These are phyloP conservation scores for Oxygymnocypris stewartii DNA, from an alignment of 2,113 vertebrate genomes.

Conservation along the genomic window DNA sequence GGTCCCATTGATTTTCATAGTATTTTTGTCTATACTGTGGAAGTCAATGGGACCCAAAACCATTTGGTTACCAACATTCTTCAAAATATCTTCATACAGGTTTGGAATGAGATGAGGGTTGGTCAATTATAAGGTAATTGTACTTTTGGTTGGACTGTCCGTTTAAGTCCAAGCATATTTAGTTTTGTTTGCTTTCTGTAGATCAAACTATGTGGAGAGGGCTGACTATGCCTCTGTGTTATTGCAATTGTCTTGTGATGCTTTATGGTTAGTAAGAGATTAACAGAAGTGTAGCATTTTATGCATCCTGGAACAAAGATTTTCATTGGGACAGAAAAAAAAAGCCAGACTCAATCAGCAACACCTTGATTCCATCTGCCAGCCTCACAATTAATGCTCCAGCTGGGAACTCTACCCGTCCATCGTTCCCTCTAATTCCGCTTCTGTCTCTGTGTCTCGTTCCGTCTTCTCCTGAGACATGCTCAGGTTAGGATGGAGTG, in stretches of 20 bases:
- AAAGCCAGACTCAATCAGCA: slow-evolving; percentile 38
- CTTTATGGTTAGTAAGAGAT: not conserved
- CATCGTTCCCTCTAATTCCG: not conserved
- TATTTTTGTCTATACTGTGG: no score
- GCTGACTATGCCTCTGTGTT: not conserved
- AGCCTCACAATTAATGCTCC: slow-evolving; percentile 48
- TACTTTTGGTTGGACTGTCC: not conserved
- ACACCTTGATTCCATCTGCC: slow-evolving; percentile 54
- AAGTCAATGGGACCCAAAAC: no score
- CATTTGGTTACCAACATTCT: no score
- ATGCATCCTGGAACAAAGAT: slow-evolving; percentile 35
- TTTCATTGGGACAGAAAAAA: slow-evolving; percentile 56
- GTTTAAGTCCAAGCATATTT: not conserved
- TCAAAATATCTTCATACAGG: no score
- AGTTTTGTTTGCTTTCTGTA: not conserved
- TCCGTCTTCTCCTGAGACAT: not conserved
- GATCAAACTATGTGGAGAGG: not conserved
- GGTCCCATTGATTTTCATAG: no score
- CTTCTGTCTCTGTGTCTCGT: not conserved
- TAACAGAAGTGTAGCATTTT: slow-evolving; percentile 1
- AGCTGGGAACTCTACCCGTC: slow-evolving; percentile 12
- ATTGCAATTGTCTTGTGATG: not conserved
- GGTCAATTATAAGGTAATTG: not conserved
- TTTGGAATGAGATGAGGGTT: not conserved
- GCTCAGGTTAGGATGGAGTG: not conserved